Evolutionary conservation across 2,888 invertebrate species (phyloP).

Genomic region (Arrhopalites spinosus): DNA sequence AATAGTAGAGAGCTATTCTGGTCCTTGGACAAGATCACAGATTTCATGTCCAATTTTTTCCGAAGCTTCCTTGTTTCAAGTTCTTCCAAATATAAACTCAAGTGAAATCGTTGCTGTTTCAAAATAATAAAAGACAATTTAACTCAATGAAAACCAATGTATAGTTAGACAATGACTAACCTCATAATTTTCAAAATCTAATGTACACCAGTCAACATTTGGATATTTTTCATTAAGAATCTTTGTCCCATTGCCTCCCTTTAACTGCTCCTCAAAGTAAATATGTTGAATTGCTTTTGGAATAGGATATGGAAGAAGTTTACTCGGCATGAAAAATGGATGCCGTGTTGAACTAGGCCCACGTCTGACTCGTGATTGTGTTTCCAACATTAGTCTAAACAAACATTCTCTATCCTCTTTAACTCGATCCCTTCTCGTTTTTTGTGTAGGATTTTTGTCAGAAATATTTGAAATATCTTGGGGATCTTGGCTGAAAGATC

Average conservation of each 20-base stretch:
- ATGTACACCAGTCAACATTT: neutral
- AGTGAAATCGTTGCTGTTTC: neutral
- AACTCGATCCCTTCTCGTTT: neutral
- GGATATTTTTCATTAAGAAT: neutral
- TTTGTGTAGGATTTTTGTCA: neutral
- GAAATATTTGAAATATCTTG: neutral
- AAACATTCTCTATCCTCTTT: neutral
- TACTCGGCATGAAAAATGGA: constrained; percentile 5
- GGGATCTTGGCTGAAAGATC: neutral
- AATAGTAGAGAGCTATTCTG: neutral
- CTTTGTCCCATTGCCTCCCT: neutral
- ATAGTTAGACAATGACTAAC: neutral
- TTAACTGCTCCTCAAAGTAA: neutral
- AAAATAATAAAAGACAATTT: neutral
- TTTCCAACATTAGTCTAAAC: constrained; percentile 3
- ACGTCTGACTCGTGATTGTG: neutral
- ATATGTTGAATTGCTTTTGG: constrained; percentile 5
- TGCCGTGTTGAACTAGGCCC: neutral
- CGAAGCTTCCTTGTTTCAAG: constrained; percentile 4
- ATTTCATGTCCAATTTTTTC: constrained; percentile 11
- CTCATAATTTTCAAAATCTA: constrained; percentile 17
- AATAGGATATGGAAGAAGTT: neutral
- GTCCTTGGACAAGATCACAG: neutral
- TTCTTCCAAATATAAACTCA: constrained; percentile 12
- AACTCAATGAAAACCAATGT: neutral